Evolutionary conservation across 2,888 invertebrate species (phyloP).

Genomic region (Macaria notata): DNA sequence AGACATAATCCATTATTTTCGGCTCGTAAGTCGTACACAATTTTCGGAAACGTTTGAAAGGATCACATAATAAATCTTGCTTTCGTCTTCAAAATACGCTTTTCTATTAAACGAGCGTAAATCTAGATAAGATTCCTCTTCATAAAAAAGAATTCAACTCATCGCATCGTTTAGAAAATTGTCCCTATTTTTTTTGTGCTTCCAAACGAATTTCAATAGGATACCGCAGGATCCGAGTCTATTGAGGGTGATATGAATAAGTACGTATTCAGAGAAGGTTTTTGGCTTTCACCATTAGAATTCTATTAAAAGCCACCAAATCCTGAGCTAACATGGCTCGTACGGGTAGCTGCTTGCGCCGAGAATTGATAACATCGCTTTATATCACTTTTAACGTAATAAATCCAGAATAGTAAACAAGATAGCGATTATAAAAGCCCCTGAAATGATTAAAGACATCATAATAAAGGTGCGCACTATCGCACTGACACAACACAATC

Average conservation of each 20-base stretch:
- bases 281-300: neutral
- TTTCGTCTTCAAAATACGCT: conserved; percentile 21
- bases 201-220: conserved; percentile 19
- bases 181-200: conserved; percentile 16
- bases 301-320: conserved; percentile 5
- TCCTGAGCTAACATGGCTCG: conserved; percentile 2
- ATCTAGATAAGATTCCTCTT: conserved; percentile 22
- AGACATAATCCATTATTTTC: neutral
- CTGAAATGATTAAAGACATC: too few relatives aligned
- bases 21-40: conserved; percentile 5
- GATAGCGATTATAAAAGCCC: neutral
- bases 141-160: conserved; percentile 16
- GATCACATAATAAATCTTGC: conserved; percentile 24
- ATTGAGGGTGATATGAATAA: conserved; percentile 24
- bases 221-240: conserved; percentile 15
- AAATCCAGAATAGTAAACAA: conserved; percentile 15
- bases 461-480: too few relatives aligned
- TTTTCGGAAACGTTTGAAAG: conserved; percentile 18
- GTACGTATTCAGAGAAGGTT: conserved; percentile 17
- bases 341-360: neutral
- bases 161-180: conserved; percentile 16
- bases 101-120: conserved; percentile 16
- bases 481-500: too few relatives aligned
- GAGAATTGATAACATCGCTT: conserved; percentile 4
- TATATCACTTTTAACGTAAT: neutral